Evolutionary conservation across 2,797 vertebrate genomes (phyloP).

Genomic region (Thalassophryne amazonica): DNA sequence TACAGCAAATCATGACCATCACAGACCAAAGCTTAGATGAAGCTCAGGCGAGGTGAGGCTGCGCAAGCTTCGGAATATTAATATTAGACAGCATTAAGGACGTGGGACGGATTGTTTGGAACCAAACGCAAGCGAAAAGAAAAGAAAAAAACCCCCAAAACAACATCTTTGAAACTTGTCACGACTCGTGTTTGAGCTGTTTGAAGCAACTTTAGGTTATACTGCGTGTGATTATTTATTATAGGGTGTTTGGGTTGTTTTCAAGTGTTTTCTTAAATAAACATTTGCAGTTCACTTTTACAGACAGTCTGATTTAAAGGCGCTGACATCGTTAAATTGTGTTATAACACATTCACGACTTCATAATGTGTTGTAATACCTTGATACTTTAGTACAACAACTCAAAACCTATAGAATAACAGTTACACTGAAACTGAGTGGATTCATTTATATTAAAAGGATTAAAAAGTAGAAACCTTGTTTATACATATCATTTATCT

Average conservation of each 20-base stretch:
- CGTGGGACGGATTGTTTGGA: too few species aligned
- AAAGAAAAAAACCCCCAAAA: too few species aligned
- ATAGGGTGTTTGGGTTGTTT: background rate
- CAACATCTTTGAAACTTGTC: constrained; percentile 48
- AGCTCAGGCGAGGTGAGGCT: constrained; percentile 93
- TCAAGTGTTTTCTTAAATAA: background rate
- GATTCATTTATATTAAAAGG: background rate
- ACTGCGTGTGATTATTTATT: background rate
- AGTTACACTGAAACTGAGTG: background rate
- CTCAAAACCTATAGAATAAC: too few species aligned
- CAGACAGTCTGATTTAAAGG: constrained; percentile 46
- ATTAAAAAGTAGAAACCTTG: background rate
- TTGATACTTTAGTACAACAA: too few species aligned
- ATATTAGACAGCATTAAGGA: too few species aligned
- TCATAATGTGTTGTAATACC: too few species aligned
- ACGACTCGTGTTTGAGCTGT: constrained; percentile 24
- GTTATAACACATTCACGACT: too few species aligned
- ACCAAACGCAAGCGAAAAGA: constrained; percentile 12
- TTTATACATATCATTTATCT: background rate
- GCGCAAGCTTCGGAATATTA: too few species aligned
- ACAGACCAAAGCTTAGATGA: constrained; percentile 99
- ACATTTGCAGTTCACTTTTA: constrained; percentile 43
- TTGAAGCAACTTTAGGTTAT: constrained; percentile 39
- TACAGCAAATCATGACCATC: constrained; percentile 99
- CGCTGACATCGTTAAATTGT: constrained; percentile 57